A percentile compares a stretch with the other conserved stretches of the same genome.
phyloP scores from a whole-genome alignment of 1,140 invertebrate genomes.

The Phthorimaea operculella region DNA sequence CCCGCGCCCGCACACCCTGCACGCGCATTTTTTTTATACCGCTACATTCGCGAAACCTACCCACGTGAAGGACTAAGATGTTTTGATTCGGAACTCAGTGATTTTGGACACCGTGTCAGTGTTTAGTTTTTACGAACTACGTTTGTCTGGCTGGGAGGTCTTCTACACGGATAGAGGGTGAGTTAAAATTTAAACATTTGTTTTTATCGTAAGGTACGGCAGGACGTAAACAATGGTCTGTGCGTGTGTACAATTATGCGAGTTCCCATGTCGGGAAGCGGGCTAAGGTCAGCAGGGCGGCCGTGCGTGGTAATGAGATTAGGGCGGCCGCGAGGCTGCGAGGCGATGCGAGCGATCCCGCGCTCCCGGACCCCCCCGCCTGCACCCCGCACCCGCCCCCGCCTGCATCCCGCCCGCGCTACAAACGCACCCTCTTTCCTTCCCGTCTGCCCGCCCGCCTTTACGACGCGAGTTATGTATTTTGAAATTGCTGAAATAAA shows the following conservation, averaged over 20 bases:
- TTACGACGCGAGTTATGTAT: neutral
- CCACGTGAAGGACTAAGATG: constrained; percentile 17
- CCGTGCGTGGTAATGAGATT: constrained; percentile 49
- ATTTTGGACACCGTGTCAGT: constrained; percentile 11
- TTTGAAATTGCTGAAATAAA: constrained; percentile 1
- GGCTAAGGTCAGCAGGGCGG: constrained; percentile 40
- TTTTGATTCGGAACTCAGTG: constrained; percentile 27
- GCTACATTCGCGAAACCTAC: constrained; percentile 3
- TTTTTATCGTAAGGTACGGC: constrained; percentile 4
- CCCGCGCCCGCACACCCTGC: constrained; percentile 20
- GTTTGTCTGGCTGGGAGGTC: constrained; percentile 3
- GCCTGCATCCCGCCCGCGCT: constrained; percentile 25
- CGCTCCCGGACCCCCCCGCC: constrained; percentile 5
- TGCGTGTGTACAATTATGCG: constrained; percentile 17
- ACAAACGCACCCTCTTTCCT: constrained; percentile 12
- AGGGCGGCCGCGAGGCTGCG: constrained; percentile 41
- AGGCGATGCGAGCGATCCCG: constrained; percentile 19
- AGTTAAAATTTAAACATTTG: constrained; percentile 9
- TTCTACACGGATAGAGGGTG: constrained; percentile 14
- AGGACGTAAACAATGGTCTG: constrained; percentile 21
- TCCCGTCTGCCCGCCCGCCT: constrained; percentile 46
- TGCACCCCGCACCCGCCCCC: constrained; percentile 13
- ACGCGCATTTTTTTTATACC: constrained; percentile 3
- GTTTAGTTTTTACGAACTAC: neutral
- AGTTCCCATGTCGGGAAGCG: constrained; percentile 31